phyloP scores from a whole-genome alignment of 2,888 invertebrate species.

The Hermaeophaga mercurialis region DNA sequence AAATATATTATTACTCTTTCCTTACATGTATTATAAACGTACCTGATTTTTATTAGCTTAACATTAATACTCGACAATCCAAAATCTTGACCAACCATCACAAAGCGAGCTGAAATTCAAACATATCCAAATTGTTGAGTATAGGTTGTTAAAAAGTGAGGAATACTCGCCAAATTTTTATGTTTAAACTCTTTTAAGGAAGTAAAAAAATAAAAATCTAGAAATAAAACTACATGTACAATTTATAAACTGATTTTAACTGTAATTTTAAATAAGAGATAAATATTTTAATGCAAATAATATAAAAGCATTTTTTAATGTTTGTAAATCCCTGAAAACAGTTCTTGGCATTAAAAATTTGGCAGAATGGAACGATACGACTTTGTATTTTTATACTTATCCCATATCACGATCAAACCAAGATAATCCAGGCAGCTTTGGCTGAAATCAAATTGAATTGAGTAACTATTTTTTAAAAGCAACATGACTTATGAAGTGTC shows the following conservation, averaged over 20 bases:
- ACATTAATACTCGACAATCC: slow-evolving; percentile 10
- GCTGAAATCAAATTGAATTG: slow-evolving; percentile 21
- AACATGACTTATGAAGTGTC: slow-evolving; percentile 9
- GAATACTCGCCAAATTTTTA: background rate
- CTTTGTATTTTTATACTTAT: slow-evolving; percentile 14
- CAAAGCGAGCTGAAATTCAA: slow-evolving; percentile 15
- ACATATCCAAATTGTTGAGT: slow-evolving; percentile 22
- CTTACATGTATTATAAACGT: slow-evolving; percentile 31
- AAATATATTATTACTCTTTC: slow-evolving; percentile 33
- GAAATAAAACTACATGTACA: background rate
- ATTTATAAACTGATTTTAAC: background rate
- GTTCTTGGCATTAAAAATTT: slow-evolving; percentile 2
- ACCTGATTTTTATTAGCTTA: slow-evolving; percentile 20
- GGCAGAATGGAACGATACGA: slow-evolving; percentile 15
- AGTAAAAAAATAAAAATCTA: background rate
- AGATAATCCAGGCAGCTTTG: background rate
- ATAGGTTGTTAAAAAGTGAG: background rate
- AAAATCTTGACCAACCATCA: background rate
- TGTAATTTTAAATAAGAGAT: background rate
- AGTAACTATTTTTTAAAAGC: background rate
- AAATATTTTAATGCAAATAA: too few relatives aligned
- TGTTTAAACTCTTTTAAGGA: background rate
- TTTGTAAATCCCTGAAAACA: background rate
- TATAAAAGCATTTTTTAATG: too few relatives aligned
- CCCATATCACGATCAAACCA: background rate